phyloP scores from a whole-genome alignment of 2,888 invertebrate genomes.

The Campoplex nolae region DNA sequence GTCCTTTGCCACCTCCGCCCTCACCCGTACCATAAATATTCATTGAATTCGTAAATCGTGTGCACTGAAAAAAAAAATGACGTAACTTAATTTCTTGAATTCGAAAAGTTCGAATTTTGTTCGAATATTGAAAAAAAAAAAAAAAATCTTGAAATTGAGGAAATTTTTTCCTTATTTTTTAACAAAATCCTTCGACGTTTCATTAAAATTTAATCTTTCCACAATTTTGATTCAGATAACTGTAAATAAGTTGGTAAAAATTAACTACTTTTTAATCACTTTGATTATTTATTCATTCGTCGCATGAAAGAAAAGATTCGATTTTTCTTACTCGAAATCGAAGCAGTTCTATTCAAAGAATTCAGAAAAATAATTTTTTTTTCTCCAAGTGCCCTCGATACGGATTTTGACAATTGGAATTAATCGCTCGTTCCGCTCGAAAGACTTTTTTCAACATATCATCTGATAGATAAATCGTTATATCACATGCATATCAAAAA shows the following conservation, averaged over 20 bases:
- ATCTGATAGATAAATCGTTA: constrained; percentile 28
- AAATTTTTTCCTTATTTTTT: not conserved
- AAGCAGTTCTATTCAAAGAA: too few relatives aligned
- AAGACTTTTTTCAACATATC: constrained; percentile 52
- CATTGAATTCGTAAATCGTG: not conserved
- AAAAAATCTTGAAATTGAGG: not conserved
- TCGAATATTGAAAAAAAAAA: not conserved
- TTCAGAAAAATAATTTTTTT: not conserved
- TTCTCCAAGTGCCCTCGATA: not conserved
- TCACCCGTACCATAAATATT: constrained; percentile 89
- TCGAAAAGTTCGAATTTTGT: not conserved
- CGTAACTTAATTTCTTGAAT: not conserved
- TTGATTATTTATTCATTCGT: not conserved
- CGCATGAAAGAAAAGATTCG: not conserved
- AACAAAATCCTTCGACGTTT: not conserved
- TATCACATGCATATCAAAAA: constrained; percentile 60
- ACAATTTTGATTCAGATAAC: not conserved
- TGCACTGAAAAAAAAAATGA: not conserved
- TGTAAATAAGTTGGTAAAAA: not conserved
- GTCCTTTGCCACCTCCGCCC: constrained; percentile 94
- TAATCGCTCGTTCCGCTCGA: constrained; percentile 15
- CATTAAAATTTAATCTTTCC: not conserved
- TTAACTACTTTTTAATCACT: not conserved
- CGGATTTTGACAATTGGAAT: constrained; percentile 13
- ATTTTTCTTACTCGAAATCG: not conserved